These are phyloP conservation scores for Glyphotaelius pellucidus DNA, from an alignment of 2,888 invertebrate genomes.

Conservation along the genomic window DNA sequence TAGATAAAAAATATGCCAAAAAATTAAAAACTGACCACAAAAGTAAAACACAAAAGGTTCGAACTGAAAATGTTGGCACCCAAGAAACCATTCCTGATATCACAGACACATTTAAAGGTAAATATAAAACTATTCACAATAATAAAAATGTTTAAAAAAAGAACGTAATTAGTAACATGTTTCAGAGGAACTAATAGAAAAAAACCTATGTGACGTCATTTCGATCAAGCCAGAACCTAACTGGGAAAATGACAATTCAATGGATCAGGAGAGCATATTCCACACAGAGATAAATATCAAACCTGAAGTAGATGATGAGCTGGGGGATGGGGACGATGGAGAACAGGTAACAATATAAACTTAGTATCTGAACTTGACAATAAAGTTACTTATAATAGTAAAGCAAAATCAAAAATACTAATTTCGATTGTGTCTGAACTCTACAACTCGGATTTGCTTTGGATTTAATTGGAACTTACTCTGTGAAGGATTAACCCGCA, in stretches of 20 bases:
- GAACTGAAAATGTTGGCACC: conserved; percentile 12
- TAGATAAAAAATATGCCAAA: conserved; percentile 75
- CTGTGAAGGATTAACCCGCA: too few species aligned
- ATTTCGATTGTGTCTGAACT: too few species aligned
- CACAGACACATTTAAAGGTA: conserved; percentile 20
- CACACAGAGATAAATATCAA: conserved; percentile 80
- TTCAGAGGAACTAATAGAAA: conserved; percentile 36
- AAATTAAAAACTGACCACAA: conserved; percentile 72
- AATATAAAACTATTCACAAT: conserved; percentile 2
- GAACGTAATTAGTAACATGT: not conserved
- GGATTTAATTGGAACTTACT: too few species aligned
- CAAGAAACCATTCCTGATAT: not conserved
- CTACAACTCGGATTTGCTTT: too few species aligned
- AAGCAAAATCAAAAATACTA: too few species aligned
- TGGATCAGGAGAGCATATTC: conserved; percentile 51
- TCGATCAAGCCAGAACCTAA: conserved; percentile 78
- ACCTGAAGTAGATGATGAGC: conserved; percentile 76
- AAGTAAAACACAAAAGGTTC: conserved; percentile 41
- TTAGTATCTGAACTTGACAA: not conserved
- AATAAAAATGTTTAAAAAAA: conserved; percentile 12
- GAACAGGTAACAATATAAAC: conserved; percentile 70
- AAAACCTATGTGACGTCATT: conserved; percentile 68
- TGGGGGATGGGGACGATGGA: conserved; percentile 76
- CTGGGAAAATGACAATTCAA: conserved; percentile 83
- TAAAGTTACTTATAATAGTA: not conserved